Base-by-base conservation (phyloP, 2,888 invertebrate species). In the Fissipunctia ypsillon region DNA sequence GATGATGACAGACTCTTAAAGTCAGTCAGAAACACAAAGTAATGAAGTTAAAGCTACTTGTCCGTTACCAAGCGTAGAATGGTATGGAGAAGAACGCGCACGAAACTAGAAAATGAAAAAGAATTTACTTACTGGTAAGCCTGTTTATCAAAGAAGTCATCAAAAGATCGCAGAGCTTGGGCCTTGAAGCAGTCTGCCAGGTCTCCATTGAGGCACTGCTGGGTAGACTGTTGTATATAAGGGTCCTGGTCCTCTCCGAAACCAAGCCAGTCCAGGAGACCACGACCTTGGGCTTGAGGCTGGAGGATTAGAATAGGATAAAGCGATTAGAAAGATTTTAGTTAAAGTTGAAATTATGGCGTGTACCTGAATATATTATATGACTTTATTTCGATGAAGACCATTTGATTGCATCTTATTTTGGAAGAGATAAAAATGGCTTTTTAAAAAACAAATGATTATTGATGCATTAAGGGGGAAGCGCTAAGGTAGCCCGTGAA, bases 121-220 rank as follows among this genome's bases (percentile, higher is more conserved):
- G 5, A 38, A 48, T 25, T 7, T 1, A 52, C 95, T 94, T 87
- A 96, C 96, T 94, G 91, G 86, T 97, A 97, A 83, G 96, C 93
- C 67, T 96, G 97, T 86, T 97, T 97, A 88, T 97, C 97, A 89
- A 98, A 98, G 92, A 98, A 98, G 70, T 98, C 98, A 68, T 98
- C 97, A 73, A 98, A 97, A 0, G 98, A 97, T 71, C 97, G 96
- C 66, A 98, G 92, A 0, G 98, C 98, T 83, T 98, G 97, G 0
- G 98, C 98, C 89, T 98, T 98, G 91, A 98, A 98, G 90, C 98
- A 98, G 90, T 98, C 98, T 0, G 98, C 97, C n/a, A 98, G 94
- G 91, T 98, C 98, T 7, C 98, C 98, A 78, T 96, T 97, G 72
- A 98, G 94, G 87, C 98, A 98, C 80, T 97, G 97, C 80, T 97